Evolutionary conservation across 2,113 vertebrate species (phyloP), one percentile per base, ranked within the genome.

Genomic region (Crotalus viridis): DNA sequence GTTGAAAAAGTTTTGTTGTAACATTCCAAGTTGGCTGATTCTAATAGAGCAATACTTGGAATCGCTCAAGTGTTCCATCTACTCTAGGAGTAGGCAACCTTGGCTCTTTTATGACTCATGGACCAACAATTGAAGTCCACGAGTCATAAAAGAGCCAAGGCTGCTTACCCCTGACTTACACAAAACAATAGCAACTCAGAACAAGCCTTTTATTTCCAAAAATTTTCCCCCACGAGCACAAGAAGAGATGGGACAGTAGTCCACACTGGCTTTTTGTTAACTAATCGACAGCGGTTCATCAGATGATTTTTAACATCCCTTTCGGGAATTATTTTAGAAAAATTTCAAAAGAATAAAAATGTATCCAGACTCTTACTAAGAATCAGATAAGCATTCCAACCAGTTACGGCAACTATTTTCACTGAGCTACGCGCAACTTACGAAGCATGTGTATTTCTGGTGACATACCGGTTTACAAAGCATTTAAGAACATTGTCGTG

Each of bases 401-500:
- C 81, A 91, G 21, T 56, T 26, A 22, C 17, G 3, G 19, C 17
- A 19, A 74, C 64, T 81, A 33, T n/a, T 55, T 90, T 81, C 39
- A 55, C 61, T 0, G 10, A 54, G 54, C 52, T 33, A 24, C 39
- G 43, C 43, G 69, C 33, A 61, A 52, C 33, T 61, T 22, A 33
- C 59, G 26, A 93, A 90, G 54, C 8, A 33, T 90, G 26, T 0
- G 85, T 17, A 93, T 94, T 92, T 21, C 57, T 55, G 51, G 93
- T 93, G 33, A 85, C 98, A 97, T 97, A 99, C 99, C 99, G 98
- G 91, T 98, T 99, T 95, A 99, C 99, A 97, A 99, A 99, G 96
- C 99, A 99, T 95, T 99, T 99, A 39, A 99, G 98, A 96, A 99
- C 99, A 96, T 99, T 98, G 94, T 99, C 99, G 0, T 99, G 99